These are phyloP conservation scores for Nycteola revayana DNA, from an alignment of 2,888 invertebrate genomes.

Conservation along the genomic window DNA sequence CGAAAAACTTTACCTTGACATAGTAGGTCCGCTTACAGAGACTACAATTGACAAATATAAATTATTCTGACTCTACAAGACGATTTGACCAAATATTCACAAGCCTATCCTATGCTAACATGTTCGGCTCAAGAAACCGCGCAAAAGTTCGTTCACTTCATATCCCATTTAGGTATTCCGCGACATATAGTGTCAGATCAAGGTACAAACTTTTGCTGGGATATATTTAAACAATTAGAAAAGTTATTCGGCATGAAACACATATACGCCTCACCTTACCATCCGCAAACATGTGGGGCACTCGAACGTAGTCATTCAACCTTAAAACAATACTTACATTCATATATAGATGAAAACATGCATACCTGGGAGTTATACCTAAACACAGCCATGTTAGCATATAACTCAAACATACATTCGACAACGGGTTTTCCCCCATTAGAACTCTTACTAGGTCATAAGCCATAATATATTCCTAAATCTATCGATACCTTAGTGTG, in stretches of 20 bases:
- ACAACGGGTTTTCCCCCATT: conserved; percentile 1
- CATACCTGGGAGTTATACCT: conserved; percentile 2
- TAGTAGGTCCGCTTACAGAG: conserved; percentile 6
- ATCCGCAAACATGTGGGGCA: conserved; percentile 8
- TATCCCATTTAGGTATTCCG: conserved; percentile 3
- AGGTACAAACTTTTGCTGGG: conserved; percentile 2
- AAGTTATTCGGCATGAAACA: conserved; percentile 4
- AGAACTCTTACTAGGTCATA: conserved; percentile 4
- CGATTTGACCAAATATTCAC: conserved; percentile 6
- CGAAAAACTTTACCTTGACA: conserved; percentile 4
- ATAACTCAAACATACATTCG: background rate
- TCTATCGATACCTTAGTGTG: conserved; percentile 1
- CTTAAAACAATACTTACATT: conserved; percentile 3
- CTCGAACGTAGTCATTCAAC: conserved; percentile 9
- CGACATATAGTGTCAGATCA: conserved; percentile 4
- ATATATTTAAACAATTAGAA: conserved; percentile 1
- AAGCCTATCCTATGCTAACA: conserved; percentile 2
- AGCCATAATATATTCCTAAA: conserved; percentile 4
- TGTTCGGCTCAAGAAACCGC: conserved; percentile 5
- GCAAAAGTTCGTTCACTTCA: conserved; percentile 4
- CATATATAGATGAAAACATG: conserved; percentile 1
- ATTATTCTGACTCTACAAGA: conserved; percentile 6
- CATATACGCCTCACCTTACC: conserved; percentile 2
- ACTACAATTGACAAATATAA: background rate
- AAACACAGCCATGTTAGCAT: conserved; percentile 3